These are phyloP conservation scores for Melopsittacus undulatus DNA, from an alignment of 2,797 vertebrate genomes.

Conservation along the genomic window DNA sequence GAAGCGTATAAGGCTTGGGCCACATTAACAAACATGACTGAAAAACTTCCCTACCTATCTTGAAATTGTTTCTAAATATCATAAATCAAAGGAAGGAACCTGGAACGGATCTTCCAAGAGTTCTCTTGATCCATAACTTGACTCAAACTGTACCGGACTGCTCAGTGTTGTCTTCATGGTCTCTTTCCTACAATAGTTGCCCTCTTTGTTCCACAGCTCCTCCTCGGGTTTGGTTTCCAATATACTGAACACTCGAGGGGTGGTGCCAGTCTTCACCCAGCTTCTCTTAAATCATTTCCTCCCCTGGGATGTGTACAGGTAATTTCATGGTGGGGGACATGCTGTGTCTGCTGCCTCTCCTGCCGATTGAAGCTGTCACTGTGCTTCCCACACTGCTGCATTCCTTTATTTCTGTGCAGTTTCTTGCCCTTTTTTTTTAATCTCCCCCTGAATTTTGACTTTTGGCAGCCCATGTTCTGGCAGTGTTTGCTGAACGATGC, in stretches of 20 bases:
- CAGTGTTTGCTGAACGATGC: background rate
- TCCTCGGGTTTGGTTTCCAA: background rate
- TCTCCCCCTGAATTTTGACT: slow-evolving; percentile 3
- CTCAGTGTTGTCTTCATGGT: background rate
- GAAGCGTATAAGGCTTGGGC: background rate
- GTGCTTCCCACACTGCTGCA: accelerated
- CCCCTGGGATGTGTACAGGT: background rate
- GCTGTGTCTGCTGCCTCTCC: background rate
- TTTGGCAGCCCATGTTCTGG: background rate
- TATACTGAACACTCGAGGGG: background rate
- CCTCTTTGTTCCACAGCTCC: background rate
- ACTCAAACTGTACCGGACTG: background rate
- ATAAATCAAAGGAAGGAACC: background rate
- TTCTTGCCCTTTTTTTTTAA: background rate
- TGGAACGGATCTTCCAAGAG: background rate
- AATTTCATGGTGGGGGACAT: background rate
- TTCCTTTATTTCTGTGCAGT: background rate
- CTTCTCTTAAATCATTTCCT: background rate
- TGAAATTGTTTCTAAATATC: background rate
- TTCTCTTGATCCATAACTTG: background rate
- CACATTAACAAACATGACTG: background rate
- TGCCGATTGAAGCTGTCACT: background rate
- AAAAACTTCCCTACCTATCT: background rate
- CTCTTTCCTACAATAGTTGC: background rate
- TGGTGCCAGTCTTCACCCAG: background rate